Percentiles rank a stretch among this genome's conserved stretches.
phyloP scores from a whole-genome alignment of 2,113 vertebrate genomes.

The Dipodomys ordii region DNA sequence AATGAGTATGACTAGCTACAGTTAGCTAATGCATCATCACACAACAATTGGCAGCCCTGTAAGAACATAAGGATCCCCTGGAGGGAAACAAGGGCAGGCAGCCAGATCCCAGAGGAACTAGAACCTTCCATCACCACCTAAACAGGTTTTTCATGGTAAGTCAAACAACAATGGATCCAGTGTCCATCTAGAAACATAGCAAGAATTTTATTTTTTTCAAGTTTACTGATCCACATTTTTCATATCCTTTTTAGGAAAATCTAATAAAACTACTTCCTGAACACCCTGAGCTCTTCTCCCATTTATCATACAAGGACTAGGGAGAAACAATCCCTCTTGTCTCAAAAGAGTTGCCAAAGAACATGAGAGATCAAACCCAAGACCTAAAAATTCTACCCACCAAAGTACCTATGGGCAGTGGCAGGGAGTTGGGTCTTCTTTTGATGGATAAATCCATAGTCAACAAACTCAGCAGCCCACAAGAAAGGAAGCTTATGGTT shows the following conservation, averaged over 20 bases:
- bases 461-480: background rate
- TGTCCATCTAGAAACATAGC: background rate
- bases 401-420: background rate
- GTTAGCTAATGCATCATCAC: background rate
- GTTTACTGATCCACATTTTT: background rate
- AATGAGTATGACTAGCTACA: background rate
- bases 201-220: background rate
- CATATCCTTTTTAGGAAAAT: background rate
- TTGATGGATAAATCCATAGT: background rate
- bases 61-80: background rate
- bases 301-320: background rate
- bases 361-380: background rate
- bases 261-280: background rate
- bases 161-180: background rate
- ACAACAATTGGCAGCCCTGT: background rate
- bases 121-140: background rate
- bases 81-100: background rate
- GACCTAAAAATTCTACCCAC: background rate
- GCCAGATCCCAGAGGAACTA: background rate
- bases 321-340: background rate
- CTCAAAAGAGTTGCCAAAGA: constrained; percentile 5
- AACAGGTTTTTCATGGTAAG: background rate
- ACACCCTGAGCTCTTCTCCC: background rate
- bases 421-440: background rate
- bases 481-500: background rate